These are phyloP conservation scores for Hermatobates lingyangjiaoensis DNA, from an alignment of 1,140 invertebrate genomes.

Conservation along the genomic window DNA sequence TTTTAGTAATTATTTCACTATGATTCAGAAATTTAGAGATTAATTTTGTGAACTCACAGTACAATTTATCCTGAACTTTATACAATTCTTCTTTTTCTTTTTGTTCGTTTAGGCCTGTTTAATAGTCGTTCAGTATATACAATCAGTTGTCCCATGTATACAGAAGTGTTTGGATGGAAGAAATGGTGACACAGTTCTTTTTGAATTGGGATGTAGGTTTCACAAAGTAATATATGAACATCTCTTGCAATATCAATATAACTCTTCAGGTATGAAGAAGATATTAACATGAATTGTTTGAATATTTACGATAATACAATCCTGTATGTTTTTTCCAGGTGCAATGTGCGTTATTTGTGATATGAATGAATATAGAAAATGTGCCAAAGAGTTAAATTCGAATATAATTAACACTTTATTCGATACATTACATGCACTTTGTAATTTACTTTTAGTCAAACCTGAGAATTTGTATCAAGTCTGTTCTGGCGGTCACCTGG, in stretches of 20 bases:
- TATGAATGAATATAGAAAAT: constrained; percentile 84
- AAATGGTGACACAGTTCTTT: constrained; percentile 68
- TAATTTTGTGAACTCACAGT: not conserved
- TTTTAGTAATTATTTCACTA: no score
- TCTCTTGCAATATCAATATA: constrained; percentile 86
- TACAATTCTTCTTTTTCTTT: constrained; percentile 2
- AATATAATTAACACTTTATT: constrained; percentile 69
- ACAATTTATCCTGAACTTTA: not conserved
- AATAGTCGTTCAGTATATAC: constrained; percentile 70
- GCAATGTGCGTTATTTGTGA: constrained; percentile 96
- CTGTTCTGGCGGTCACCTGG: constrained; percentile 81
- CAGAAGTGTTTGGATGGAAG: constrained; percentile 77
- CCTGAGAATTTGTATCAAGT: constrained; percentile 93
- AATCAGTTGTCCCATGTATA: constrained; percentile 54
- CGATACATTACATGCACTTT: constrained; percentile 85
- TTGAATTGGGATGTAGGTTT: constrained; percentile 75
- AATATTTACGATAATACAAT: not conserved
- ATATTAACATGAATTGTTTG: constrained; percentile 8
- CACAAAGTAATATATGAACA: constrained; percentile 93
- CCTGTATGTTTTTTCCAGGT: constrained; percentile 30
- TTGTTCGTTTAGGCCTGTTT: constrained; percentile 52
- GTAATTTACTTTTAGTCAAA: constrained; percentile 86
- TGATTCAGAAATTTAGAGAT: not conserved
- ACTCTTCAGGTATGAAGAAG: constrained; percentile 51
- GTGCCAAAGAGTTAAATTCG: constrained; percentile 51